These are phyloP conservation scores for Orius laevigatus DNA, from an alignment of 1,140 invertebrate species.

Conservation along the genomic window DNA sequence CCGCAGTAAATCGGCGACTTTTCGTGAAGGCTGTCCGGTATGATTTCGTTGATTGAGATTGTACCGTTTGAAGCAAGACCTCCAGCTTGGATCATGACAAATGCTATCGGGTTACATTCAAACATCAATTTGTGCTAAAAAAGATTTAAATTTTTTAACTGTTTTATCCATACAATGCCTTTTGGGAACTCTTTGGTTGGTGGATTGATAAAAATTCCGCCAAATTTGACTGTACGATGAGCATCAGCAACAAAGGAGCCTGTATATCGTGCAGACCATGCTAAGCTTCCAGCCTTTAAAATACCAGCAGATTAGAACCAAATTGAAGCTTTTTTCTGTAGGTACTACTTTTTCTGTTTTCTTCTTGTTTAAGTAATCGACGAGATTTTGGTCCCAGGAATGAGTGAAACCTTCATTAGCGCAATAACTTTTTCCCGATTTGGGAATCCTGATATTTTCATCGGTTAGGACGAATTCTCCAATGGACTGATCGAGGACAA, in stretches of 20 bases:
- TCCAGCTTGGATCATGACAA: slow-evolving; percentile 4
- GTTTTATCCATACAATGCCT: too few relatives aligned
- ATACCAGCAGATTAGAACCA: neutral
- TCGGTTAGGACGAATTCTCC: slow-evolving; percentile 7
- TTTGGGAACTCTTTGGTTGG: too few relatives aligned
- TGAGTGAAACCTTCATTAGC: slow-evolving; percentile 6
- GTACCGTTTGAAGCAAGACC: neutral
- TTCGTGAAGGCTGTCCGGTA: slow-evolving; percentile 4
- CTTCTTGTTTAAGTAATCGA: slow-evolving; percentile 4
- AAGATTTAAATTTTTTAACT: neutral
- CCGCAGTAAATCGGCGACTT: slow-evolving; percentile 5
- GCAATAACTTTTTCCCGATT: neutral
- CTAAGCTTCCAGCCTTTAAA: neutral
- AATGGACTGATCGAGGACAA: slow-evolving; percentile 3
- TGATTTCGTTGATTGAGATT: neutral
- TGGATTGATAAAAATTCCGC: too few relatives aligned
- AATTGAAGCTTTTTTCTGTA: too few relatives aligned
- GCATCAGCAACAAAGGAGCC: too few relatives aligned
- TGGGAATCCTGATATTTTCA: slow-evolving; percentile 2
- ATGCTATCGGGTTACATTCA: neutral
- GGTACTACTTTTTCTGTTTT: slow-evolving; percentile 7
- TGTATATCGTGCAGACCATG: too few relatives aligned
- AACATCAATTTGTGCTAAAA: slow-evolving; percentile 4
- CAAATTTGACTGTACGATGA: too few relatives aligned
- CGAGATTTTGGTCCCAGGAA: slow-evolving; percentile 2